Percentiles rank a stretch among this genome's conserved stretches.
phyloP scores from a whole-genome alignment of 2,888 invertebrate species.

The Drosophila longiperda region DNA sequence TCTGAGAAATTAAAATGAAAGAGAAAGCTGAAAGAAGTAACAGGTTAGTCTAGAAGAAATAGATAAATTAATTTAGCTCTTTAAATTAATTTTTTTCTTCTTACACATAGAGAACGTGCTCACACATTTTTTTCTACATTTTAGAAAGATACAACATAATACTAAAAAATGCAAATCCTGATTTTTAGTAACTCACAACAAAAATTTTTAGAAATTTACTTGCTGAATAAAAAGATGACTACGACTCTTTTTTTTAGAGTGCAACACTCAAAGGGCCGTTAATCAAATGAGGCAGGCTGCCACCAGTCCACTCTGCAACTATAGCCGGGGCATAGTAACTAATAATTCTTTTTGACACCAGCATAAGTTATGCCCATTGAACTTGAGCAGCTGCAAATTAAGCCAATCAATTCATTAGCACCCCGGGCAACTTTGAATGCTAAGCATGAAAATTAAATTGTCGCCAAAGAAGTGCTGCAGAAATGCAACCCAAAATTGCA shows the following conservation, averaged over 20 bases:
- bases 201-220: not conserved
- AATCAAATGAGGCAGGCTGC: conserved; percentile 67
- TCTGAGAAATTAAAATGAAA: not conserved
- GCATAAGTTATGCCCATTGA: conserved; percentile 73
- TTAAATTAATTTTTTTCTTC: not conserved
- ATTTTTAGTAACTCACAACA: not conserved
- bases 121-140: not conserved
- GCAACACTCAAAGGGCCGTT: conserved; percentile 55
- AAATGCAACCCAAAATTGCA: conserved; percentile 72
- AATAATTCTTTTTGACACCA: conserved; percentile 79
- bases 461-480: conserved; percentile 57
- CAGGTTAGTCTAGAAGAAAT: not conserved
- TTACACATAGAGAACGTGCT: not conserved
- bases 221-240: not conserved
- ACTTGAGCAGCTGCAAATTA: conserved; percentile 66
- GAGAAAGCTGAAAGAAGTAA: not conserved
- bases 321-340: conserved; percentile 36
- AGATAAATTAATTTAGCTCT: not conserved
- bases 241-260: not conserved
- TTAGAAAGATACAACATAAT: not conserved
- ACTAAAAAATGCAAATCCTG: not conserved
- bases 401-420: conserved; percentile 79
- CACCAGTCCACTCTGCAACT: conserved; percentile 40
- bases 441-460: conserved; percentile 61
- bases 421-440: conserved; percentile 41